Percentiles rank a stretch among this genome's conserved stretches.
phyloP scores from a whole-genome alignment of 2,888 invertebrate species.

The Morinoia aosen region DNA sequence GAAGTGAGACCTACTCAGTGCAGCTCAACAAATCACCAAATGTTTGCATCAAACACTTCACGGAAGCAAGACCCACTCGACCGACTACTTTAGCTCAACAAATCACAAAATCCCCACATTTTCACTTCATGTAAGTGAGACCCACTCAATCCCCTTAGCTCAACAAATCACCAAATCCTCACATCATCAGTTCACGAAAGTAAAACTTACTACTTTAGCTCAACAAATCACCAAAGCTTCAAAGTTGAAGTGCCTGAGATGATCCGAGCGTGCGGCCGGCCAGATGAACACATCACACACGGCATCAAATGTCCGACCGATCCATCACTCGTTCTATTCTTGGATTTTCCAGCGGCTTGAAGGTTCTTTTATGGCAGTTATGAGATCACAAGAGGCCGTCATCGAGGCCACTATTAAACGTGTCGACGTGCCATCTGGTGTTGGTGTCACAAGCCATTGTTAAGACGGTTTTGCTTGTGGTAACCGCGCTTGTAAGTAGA shows the following conservation, averaged over 20 bases:
- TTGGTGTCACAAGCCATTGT: slow-evolving; percentile 8
- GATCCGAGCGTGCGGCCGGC: neutral
- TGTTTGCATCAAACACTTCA: too few species aligned
- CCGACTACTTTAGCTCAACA: too few species aligned
- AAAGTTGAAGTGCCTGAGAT: neutral
- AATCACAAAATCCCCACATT: too few species aligned
- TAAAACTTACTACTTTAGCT: too few species aligned
- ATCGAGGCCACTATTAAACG: neutral
- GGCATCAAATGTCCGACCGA: slow-evolving; percentile 19
- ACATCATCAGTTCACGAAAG: too few species aligned
- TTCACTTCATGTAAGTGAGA: too few species aligned
- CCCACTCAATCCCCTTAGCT: too few species aligned
- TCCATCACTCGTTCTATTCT: slow-evolving; percentile 24
- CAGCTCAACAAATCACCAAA: too few species aligned
- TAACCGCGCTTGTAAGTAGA: neutral
- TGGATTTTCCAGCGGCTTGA: slow-evolving; percentile 19
- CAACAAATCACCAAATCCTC: too few species aligned
- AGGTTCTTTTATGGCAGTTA: neutral
- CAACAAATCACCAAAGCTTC: too few species aligned
- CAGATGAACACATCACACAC: slow-evolving; percentile 20
- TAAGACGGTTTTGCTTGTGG: slow-evolving; percentile 15
- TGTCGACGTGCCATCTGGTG: slow-evolving; percentile 5
- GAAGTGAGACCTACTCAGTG: too few species aligned
- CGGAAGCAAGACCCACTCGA: too few species aligned
- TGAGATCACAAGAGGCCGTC: neutral